These are phyloP conservation scores for Pterois miles DNA, from an alignment of 2,797 vertebrate genomes.

Conservation along the genomic window DNA sequence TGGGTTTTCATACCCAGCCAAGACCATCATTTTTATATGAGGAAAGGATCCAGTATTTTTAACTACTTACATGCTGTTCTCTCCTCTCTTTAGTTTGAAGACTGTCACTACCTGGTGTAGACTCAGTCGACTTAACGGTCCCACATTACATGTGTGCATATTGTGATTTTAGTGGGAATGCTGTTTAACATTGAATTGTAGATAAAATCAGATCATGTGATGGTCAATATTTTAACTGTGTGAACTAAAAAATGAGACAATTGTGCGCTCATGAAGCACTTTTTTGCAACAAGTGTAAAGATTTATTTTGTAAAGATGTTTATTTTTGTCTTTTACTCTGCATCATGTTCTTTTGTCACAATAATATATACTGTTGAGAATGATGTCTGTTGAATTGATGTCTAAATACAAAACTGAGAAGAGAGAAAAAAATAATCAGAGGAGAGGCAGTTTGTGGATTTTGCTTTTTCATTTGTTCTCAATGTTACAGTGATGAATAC, in stretches of 20 bases:
- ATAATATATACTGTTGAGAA: slow-evolving; percentile 72
- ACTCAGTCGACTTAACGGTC: slow-evolving; percentile 57
- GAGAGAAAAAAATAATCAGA: slow-evolving; percentile 2
- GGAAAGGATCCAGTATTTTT: slow-evolving; percentile 44
- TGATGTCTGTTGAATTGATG: slow-evolving; percentile 55
- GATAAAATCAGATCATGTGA: slow-evolving; percentile 56
- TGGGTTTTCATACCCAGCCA: slow-evolving; percentile 40
- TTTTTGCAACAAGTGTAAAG: slow-evolving; percentile 82
- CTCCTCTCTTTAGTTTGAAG: slow-evolving; percentile 41
- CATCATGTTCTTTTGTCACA: slow-evolving; percentile 74
- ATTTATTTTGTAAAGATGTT: slow-evolving; percentile 80
- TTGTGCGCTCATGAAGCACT: slow-evolving; percentile 82
- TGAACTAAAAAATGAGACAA: slow-evolving; percentile 55
- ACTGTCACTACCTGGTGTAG: slow-evolving; percentile 75
- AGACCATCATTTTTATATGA: slow-evolving; percentile 53
- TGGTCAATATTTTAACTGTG: slow-evolving; percentile 63
- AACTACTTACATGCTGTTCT: slow-evolving; percentile 45
- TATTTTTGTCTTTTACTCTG: slow-evolving; percentile 79
- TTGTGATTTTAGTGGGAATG: slow-evolving; percentile 35
- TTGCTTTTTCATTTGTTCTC: slow-evolving; percentile 26
- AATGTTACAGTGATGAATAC: slow-evolving; percentile 23
- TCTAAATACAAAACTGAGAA: slow-evolving; percentile 47
- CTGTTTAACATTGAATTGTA: slow-evolving; percentile 52
- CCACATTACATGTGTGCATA: slow-evolving; percentile 42
- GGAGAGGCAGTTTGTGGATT: slow-evolving; percentile 16